These are phyloP conservation scores for Sturnus vulgaris DNA, from an alignment of 2,113 vertebrate genomes.

Conservation along the genomic window DNA sequence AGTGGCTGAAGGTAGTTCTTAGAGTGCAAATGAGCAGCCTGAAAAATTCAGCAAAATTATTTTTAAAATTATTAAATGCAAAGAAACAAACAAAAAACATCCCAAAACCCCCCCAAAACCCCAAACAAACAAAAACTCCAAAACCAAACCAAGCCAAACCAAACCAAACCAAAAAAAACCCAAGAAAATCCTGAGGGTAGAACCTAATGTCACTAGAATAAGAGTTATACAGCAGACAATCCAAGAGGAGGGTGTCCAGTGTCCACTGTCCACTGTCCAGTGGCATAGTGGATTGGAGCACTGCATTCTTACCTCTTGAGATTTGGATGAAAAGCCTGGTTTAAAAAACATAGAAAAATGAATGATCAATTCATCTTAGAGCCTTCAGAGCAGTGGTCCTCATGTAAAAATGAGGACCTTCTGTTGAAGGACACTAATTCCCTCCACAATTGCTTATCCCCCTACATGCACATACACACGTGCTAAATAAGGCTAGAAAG, in stretches of 20 bases:
- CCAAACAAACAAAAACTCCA: too few species aligned
- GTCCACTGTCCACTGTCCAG: background rate
- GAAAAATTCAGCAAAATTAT: background rate
- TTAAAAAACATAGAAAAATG: background rate
- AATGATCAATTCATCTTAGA: background rate
- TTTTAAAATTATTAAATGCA: background rate
- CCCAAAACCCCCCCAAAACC: too few species aligned
- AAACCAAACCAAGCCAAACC: background rate
- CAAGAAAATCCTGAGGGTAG: background rate
- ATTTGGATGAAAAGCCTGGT: background rate
- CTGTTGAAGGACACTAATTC: background rate
- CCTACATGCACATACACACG: background rate
- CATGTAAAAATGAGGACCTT: background rate
- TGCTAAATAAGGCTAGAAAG: background rate
- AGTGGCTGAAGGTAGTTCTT: background rate
- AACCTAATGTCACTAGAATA: background rate
- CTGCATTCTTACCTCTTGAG: background rate
- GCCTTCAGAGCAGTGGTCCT: background rate
- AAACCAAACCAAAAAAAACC: background rate
- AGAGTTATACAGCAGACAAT: background rate
- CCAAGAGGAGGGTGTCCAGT: background rate
- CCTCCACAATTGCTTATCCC: background rate
- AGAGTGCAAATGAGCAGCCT: background rate
- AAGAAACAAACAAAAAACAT: background rate
- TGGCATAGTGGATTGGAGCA: background rate